A percentile compares a stretch with the other conserved stretches of the same genome.
phyloP scores from a whole-genome alignment of 2,113 vertebrate species.

The Salminus brasiliensis region DNA sequence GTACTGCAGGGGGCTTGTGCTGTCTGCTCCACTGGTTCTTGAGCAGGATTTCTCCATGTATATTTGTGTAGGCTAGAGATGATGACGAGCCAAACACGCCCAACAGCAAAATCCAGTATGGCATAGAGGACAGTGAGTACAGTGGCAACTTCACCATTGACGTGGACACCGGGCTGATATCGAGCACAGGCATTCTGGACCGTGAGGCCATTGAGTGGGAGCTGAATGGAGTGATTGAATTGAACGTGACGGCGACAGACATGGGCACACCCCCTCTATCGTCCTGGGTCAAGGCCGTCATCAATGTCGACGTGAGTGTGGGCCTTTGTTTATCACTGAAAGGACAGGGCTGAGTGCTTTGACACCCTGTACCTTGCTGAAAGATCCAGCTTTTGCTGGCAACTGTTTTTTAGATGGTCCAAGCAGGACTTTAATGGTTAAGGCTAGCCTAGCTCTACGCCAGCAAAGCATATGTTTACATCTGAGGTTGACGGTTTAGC shows the following conservation, averaged over 20 bases:
- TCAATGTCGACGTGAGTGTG: slow-evolving; percentile 83
- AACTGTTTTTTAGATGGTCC: no score
- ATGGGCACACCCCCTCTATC: slow-evolving; percentile 68
- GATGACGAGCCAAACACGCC: slow-evolving; percentile 73
- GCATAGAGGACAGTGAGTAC: slow-evolving; percentile 70
- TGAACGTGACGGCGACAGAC: slow-evolving; percentile 82
- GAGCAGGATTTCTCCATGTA: neutral
- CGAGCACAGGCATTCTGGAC: slow-evolving; percentile 75
- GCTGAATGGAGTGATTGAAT: slow-evolving; percentile 72
- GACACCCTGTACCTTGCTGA: no score
- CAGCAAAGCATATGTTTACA: no score
- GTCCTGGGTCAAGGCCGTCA: slow-evolving; percentile 65
- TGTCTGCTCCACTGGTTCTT: neutral
- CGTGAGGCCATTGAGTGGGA: slow-evolving; percentile 76
- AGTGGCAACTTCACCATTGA: slow-evolving; percentile 86
- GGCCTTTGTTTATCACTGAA: neutral
- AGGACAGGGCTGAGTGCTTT: no score
- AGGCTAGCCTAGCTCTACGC: no score
- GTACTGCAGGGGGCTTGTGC: neutral
- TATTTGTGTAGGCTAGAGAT: slow-evolving; percentile 81
- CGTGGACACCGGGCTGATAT: slow-evolving; percentile 66
- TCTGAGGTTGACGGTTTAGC: no score
- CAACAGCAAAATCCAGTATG: slow-evolving; percentile 81
- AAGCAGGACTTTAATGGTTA: no score
- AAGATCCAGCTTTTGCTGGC: no score